A percentile compares a stretch with the other conserved stretches of the same genome.
Conservation (phyloP, 2,797 vertebrate genomes). For the Acrossocheilus fasciatus region DNA sequence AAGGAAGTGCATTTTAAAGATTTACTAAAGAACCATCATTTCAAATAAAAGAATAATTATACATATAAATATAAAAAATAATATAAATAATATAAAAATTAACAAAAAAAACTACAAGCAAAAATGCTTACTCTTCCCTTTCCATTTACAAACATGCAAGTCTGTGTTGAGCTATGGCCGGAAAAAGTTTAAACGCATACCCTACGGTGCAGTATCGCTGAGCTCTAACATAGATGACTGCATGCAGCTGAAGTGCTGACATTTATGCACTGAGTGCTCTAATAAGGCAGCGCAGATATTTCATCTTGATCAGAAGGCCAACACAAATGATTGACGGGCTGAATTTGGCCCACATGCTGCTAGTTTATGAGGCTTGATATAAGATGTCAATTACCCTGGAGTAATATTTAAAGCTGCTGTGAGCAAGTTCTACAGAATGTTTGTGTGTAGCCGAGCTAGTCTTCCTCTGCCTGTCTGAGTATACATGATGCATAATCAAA, state of each 20-base stretch:
- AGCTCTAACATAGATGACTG: neutral
- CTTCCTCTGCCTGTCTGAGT: neutral
- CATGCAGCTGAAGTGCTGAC: neutral
- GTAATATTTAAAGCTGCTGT: constrained; percentile 13
- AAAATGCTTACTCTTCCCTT: neutral
- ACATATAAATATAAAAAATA: too few species aligned
- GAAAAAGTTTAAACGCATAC: neutral
- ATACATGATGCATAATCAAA: neutral
- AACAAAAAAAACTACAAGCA: neutral
- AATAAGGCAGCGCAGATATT: constrained; percentile 5
- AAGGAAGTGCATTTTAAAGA: neutral
- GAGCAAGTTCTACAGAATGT: neutral
- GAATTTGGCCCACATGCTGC: constrained; percentile 11
- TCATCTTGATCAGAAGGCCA: constrained; percentile 2
- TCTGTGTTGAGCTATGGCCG: neutral
- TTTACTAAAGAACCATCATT: neutral
- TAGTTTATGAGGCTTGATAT: constrained; percentile 30
- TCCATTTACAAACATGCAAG: neutral
- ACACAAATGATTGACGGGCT: neutral
- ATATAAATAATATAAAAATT: neutral
- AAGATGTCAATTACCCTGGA: constrained; percentile 5
- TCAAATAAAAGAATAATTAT: neutral
- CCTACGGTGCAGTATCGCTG: neutral
- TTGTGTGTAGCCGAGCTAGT: neutral
- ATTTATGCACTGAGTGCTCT: neutral